A percentile compares a stretch with the other conserved stretches of the same genome.
Conservation (phyloP, 2,113 vertebrate genomes). For the Spilogale gracilis region DNA sequence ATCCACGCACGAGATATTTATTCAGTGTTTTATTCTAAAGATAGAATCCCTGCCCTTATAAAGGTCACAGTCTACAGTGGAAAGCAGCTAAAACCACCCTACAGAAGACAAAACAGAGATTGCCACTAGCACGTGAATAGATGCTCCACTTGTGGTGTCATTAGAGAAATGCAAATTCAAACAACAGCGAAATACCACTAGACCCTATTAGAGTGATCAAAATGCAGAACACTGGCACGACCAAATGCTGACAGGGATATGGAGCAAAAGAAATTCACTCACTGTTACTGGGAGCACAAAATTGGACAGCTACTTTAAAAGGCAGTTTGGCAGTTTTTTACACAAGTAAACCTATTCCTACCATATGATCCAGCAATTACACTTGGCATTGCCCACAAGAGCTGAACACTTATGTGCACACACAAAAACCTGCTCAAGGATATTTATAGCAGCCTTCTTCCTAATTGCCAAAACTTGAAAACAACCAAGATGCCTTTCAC, state of each 20-base stretch:
- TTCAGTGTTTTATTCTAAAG: slow-evolving; percentile 12
- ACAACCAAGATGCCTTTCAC: neutral
- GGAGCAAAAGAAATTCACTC: neutral
- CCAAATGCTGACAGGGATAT: neutral
- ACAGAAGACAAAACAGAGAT: neutral
- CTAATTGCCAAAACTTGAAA: neutral
- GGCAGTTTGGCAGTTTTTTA: neutral
- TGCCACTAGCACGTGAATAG: neutral
- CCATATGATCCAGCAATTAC: neutral
- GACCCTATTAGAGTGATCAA: neutral
- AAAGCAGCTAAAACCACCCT: neutral
- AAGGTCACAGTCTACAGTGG: neutral
- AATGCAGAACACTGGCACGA: neutral
- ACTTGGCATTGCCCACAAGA: neutral
- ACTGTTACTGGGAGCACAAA: neutral
- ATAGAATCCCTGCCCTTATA: neutral
- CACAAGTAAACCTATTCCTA: neutral
- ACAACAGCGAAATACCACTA: neutral
- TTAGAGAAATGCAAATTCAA: neutral
- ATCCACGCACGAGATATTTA: neutral
- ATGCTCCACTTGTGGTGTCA: neutral
- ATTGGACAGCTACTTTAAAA: neutral
- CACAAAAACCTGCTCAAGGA: neutral
- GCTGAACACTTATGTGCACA: neutral
- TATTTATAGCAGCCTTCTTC: neutral